phyloP scores from a whole-genome alignment of 2,888 invertebrate species.

The Pherbina coryleti region DNA sequence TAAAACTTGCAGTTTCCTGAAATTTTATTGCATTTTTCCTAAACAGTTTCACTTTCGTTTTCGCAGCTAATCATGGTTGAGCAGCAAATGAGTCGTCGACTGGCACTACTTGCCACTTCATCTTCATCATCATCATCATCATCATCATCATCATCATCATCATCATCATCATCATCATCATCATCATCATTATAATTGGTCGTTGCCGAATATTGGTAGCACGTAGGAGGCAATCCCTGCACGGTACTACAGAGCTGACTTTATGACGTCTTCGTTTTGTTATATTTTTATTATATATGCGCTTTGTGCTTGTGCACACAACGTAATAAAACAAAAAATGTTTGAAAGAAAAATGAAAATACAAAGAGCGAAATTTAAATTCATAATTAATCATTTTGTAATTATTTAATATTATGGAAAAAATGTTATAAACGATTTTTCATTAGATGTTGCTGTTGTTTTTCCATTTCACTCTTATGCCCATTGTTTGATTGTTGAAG shows the following conservation, averaged over 20 bases:
- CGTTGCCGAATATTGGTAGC: background rate
- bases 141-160: no score
- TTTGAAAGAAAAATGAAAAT: background rate
- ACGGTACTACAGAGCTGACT: no score
- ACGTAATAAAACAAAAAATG: no score
- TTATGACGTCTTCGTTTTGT: no score
- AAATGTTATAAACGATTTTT: background rate
- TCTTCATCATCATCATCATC: background rate
- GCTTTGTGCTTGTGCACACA: no score
- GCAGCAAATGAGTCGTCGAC: background rate
- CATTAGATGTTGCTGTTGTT: background rate
- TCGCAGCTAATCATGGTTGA: background rate
- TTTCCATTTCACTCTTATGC: background rate
- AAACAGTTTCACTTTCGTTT: constrained; percentile 4
- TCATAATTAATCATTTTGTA: constrained; percentile 14
- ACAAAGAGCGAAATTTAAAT: background rate
- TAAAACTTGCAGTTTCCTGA: background rate
- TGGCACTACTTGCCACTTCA: background rate
- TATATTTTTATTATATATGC: no score
- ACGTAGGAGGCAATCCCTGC: background rate
- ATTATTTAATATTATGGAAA: constrained; percentile 1
- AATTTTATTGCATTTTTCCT: background rate
- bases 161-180: background rate
- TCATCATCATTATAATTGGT: background rate
- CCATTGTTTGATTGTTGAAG: background rate